These are phyloP conservation scores for Adela reaumurella DNA, from an alignment of 2,888 invertebrate species.

Conservation along the genomic window DNA sequence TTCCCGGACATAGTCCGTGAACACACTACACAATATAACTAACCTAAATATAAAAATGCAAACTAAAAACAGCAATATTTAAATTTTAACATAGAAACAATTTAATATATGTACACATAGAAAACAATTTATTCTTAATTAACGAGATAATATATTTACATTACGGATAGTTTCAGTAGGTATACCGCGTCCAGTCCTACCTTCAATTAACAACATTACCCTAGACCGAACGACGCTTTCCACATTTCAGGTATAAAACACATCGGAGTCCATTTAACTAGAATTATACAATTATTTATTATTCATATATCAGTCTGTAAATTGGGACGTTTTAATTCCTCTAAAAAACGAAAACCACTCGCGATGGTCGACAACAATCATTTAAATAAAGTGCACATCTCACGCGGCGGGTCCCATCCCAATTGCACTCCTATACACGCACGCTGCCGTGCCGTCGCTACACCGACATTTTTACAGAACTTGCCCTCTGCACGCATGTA, in stretches of 20 bases:
- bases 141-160: conserved; percentile 48
- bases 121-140: conserved; percentile 32
- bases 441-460: no score
- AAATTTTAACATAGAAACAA: conserved; percentile 46
- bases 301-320: conserved; percentile 54
- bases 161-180: conserved; percentile 20
- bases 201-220: conserved; percentile 46
- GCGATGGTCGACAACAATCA: not conserved
- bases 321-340: conserved; percentile 56
- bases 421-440: no score
- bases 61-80: conserved; percentile 52
- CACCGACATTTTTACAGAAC: not conserved
- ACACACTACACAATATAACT: no score
- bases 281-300: conserved; percentile 28
- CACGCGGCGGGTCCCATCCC: no score
- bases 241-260: conserved; percentile 52
- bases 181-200: conserved; percentile 49
- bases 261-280: conserved; percentile 45
- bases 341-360: conserved; percentile 46
- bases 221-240: conserved; percentile 19
- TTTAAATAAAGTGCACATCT: not conserved
- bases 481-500: no score
- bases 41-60: conserved; percentile 29
- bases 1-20: no score
- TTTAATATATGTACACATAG: conserved; percentile 33